Base-by-base conservation (phyloP, 2,797 vertebrate genomes). In the Notolabrus celidotus region DNA sequence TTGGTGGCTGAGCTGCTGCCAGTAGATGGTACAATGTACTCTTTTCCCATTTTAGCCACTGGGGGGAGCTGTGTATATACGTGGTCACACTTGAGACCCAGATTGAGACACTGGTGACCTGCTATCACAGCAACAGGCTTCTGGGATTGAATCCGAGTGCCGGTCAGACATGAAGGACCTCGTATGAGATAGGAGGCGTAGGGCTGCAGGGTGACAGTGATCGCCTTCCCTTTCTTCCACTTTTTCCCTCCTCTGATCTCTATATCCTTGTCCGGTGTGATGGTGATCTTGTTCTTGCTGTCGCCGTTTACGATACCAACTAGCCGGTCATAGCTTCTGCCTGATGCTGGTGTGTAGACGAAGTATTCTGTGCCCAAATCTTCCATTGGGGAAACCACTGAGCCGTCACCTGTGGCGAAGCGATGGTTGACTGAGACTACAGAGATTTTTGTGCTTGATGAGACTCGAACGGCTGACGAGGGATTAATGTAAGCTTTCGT, bases 31-130 rank as follows among this genome's bases (percentile, higher is more conserved):
- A 82, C 43, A 1, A 78, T 22, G 53, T 74, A 82, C 2, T 74
- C 38, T 27, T 50, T 74, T 29, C 74, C 74, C 36, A 77, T 43
- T 7, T 11, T 53, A 23, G 34, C 7, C 29, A 78, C 62, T 23
- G 62, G 29, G 14, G 74, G 79, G 1, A 82, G 42, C 61, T 82
- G 79, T 31, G 78, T 70, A 36, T 82, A 82, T 4, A 82, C 54
- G 3, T 74, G 71, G 16, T 78, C 52, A 51, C 79, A 82, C 0
- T 0, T 20, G 0, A 0, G 0, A 5, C 12, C 7, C n/a, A 67
- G 0, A 0, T 7, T 0, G 23, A 82, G 16, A 67, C 79, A 82
- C 53, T 74, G 66, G 67, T 82, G 61, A 22, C 79, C 79, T 10
- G 31, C 58, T 23, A 78, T 7, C 9, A 82, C 71, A 4, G 79